A percentile compares a stretch with the other conserved stretches of the same genome.
phyloP scores from a whole-genome alignment of 2,797 vertebrate species.

The Eulemur mongoz region DNA sequence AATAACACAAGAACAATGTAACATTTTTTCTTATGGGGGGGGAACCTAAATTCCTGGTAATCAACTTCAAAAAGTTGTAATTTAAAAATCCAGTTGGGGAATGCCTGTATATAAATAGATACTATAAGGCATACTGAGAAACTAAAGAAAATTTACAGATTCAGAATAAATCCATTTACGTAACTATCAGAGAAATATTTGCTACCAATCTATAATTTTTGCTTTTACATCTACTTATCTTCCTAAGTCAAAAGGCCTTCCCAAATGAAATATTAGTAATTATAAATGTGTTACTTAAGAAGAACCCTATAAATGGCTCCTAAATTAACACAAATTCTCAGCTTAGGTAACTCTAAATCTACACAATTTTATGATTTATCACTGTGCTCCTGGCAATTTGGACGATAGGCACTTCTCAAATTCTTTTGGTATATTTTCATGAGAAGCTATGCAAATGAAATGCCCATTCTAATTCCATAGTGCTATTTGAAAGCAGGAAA shows the following conservation, averaged over 20 bases:
- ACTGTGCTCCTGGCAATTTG: neutral
- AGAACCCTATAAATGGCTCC: conserved; percentile 1
- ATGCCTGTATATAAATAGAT: neutral
- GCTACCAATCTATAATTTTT: conserved; percentile 11
- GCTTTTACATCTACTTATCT: neutral
- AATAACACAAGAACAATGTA: neutral
- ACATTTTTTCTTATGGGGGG: neutral
- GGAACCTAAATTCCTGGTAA: neutral
- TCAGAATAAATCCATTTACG: neutral
- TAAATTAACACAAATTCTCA: conserved; percentile 21
- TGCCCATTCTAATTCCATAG: neutral
- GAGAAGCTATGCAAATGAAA: neutral
- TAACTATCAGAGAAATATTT: neutral
- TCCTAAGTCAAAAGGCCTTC: neutral
- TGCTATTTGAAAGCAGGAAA: neutral
- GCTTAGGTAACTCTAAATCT: neutral
- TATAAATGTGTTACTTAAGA: conserved; percentile 1
- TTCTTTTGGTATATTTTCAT: conserved; percentile 1
- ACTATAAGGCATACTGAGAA: neutral
- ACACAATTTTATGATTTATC: neutral
- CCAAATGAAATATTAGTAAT: neutral
- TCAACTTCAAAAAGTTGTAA: neutral
- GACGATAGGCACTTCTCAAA: neutral
- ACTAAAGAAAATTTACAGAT: neutral
- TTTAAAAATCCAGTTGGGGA: conserved; percentile 9